These are phyloP conservation scores for Salticus scenicus DNA, from an alignment of 2,888 invertebrate genomes.

Conservation along the genomic window DNA sequence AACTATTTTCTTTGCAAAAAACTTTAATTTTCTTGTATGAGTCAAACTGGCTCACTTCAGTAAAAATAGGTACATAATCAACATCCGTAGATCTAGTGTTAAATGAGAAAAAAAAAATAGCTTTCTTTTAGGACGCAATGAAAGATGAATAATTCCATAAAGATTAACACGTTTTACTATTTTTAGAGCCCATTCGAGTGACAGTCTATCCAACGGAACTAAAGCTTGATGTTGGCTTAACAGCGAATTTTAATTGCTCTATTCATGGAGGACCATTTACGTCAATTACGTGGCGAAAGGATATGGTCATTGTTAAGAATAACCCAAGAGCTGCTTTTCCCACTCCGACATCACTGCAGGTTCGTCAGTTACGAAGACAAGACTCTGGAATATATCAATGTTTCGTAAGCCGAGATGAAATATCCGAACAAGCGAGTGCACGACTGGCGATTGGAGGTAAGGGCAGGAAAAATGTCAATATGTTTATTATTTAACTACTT, in stretches of 20 bases:
- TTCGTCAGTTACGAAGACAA: conserved; percentile 39
- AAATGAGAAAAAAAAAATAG: no score
- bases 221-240: conserved; percentile 53
- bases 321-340: conserved; percentile 47
- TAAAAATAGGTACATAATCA: no score
- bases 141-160: no score
- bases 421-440: conserved; percentile 48
- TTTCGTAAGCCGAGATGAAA: conserved; percentile 46
- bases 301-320: conserved; percentile 38
- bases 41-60: no score
- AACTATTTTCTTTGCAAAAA: no score
- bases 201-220: conserved; percentile 47
- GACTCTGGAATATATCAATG: conserved; percentile 63
- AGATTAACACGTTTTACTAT: not conserved
- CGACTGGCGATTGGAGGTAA: conserved; percentile 55
- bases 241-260: conserved; percentile 62
- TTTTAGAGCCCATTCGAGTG: conserved; percentile 55
- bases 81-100: no score
- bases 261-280: conserved; percentile 43
- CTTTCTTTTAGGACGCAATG: no score
- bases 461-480: no score
- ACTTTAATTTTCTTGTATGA: no score
- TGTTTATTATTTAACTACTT: no score
- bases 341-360: conserved; percentile 42
- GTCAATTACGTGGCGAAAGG: conserved; percentile 50